Evolutionary conservation across 2,113 vertebrate genomes (phyloP).

Genomic region (Leucopsar rothschildi): DNA sequence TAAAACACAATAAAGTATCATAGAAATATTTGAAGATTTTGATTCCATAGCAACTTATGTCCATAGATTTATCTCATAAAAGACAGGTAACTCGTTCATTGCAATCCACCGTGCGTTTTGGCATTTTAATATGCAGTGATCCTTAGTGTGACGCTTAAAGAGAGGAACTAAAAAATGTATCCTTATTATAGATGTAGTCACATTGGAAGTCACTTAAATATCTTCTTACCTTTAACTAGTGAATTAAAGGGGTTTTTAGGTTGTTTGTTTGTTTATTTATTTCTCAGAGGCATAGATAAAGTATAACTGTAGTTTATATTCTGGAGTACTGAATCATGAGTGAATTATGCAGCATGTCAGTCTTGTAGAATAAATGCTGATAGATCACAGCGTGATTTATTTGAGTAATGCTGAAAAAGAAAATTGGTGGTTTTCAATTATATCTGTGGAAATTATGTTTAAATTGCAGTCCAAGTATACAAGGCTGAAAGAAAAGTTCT

Average conservation of each 20-base stretch:
- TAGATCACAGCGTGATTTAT: not conserved
- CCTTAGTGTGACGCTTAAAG: not conserved
- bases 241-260: not conserved
- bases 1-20: not conserved
- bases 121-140: not conserved
- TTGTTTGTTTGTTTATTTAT: not conserved
- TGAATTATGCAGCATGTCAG: not conserved
- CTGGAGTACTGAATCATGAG: not conserved
- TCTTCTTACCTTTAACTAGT: not conserved
- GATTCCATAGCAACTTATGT: not conserved
- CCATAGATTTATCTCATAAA: not conserved
- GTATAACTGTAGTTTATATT: not conserved
- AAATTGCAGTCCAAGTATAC: not conserved
- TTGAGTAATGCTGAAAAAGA: not conserved
- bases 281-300: not conserved
- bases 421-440: not conserved
- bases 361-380: not conserved
- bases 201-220: not conserved
- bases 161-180: not conserved
- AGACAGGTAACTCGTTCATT: not conserved
- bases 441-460: not conserved
- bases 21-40: not conserved
- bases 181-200: not conserved
- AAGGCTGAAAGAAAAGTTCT: not conserved
- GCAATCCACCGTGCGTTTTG: not conserved